phyloP scores from a whole-genome alignment of 2,888 invertebrate species.

The Caenorhabditis drosophilae region DNA sequence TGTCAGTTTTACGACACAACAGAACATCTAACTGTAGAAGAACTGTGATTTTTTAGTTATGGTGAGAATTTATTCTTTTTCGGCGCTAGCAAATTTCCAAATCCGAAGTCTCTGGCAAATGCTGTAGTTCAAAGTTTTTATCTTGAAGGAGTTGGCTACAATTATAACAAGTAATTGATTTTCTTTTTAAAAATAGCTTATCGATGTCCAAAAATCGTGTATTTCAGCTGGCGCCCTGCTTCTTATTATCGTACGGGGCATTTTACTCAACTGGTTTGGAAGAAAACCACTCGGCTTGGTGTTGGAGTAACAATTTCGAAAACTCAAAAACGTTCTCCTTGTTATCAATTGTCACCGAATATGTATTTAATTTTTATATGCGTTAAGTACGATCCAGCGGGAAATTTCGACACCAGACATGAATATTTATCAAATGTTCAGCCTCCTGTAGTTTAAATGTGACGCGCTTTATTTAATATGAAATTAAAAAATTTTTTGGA shows the following conservation, averaged over 20 bases:
- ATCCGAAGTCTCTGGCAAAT: conserved; percentile 56
- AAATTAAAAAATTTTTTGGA: too few species aligned
- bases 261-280: conserved; percentile 65
- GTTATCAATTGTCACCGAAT: conserved; percentile 14
- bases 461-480: too few species aligned
- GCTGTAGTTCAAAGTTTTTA: conserved; percentile 60
- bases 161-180: conserved; percentile 54
- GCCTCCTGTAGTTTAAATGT: conserved; percentile 27
- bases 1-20: conserved; percentile 27
- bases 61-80: conserved; percentile 65
- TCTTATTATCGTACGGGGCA: conserved; percentile 57
- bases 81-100: conserved; percentile 45
- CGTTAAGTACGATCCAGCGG: conserved; percentile 61
- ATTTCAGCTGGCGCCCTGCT: conserved; percentile 47
- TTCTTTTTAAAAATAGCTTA: too few species aligned
- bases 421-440: conserved; percentile 47
- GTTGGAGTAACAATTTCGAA: conserved; percentile 55
- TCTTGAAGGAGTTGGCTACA: conserved; percentile 56
- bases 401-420: conserved; percentile 50
- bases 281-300: conserved; percentile 52
- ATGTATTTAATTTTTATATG: conserved; percentile 54
- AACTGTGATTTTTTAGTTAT: conserved; percentile 37
- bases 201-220: too few species aligned
- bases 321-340: conserved; percentile 27
- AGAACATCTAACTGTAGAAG: background rate